A percentile compares a stretch with the other conserved stretches of the same genome.
Evolutionary conservation across 2,888 invertebrate species (phyloP).

Genomic region (Chymomyza fuscimana): DNA sequence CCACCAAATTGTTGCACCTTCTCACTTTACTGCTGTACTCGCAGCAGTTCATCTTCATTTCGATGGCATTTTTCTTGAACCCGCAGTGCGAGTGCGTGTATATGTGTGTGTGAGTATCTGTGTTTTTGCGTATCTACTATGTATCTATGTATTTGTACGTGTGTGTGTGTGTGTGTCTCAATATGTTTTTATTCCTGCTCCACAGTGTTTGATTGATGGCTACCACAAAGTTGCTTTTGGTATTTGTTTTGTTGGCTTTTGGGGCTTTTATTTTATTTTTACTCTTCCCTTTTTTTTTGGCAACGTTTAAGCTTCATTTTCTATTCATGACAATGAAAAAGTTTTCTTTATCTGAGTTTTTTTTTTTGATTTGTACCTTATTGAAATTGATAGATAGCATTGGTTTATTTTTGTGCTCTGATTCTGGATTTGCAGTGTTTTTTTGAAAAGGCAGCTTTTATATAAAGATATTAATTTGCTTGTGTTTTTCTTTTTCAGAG

Average conservation of each 20-base stretch:
- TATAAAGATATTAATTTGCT: slow-evolving; percentile 45
- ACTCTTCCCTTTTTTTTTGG: slow-evolving; percentile 22
- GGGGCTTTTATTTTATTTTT: background rate
- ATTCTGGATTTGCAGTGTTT: slow-evolving; percentile 1
- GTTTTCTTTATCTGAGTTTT: slow-evolving; percentile 28
- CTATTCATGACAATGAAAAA: slow-evolving; percentile 47
- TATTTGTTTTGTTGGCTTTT: slow-evolving; percentile 10
- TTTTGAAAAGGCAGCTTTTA: slow-evolving; percentile 1
- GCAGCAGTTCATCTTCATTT: slow-evolving; percentile 62
- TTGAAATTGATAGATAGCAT: slow-evolving; percentile 59
- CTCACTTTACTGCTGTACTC: background rate
- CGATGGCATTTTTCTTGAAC: slow-evolving; percentile 43
- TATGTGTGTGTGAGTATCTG: slow-evolving; percentile 29
- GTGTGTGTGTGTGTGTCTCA: slow-evolving; percentile 27
- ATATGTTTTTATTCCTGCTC: slow-evolving; percentile 36
- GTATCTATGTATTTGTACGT: background rate
- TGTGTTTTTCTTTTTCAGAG: slow-evolving; percentile 81
- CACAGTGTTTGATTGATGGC: slow-evolving; percentile 60
- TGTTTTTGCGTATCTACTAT: slow-evolving; percentile 24
- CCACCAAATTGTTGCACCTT: slow-evolving; percentile 5
- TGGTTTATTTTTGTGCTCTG: slow-evolving; percentile 9
- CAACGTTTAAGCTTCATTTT: slow-evolving; percentile 46
- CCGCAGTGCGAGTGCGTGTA: background rate
- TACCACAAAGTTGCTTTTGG: slow-evolving; percentile 17
- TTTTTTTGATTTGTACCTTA: slow-evolving; percentile 34